These are phyloP conservation scores for Istiophorus platypterus DNA, from an alignment of 2,113 vertebrate species.

Conservation along the genomic window DNA sequence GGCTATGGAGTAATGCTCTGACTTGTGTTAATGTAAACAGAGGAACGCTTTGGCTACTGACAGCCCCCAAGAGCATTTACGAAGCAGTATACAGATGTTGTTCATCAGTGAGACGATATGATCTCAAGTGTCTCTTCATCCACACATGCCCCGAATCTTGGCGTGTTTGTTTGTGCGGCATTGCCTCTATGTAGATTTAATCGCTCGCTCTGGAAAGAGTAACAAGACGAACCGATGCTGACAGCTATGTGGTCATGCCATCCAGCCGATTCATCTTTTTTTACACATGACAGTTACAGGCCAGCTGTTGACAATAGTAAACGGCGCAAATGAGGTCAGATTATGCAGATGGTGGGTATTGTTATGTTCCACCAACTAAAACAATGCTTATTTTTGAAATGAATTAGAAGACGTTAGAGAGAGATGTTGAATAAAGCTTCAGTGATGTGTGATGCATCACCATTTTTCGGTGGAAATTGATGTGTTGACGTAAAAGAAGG, in stretches of 20 bases:
- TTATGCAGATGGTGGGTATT: neutral
- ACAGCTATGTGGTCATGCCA: neutral
- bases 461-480: slow-evolving; percentile 56
- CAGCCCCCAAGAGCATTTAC: neutral
- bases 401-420: neutral
- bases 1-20: neutral
- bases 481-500: slow-evolving; percentile 60
- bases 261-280: neutral
- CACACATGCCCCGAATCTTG: neutral
- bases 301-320: neutral
- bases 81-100: neutral
- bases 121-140: neutral
- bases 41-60: neutral
- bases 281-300: neutral
- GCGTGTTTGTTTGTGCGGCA: slow-evolving; percentile 2
- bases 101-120: neutral
- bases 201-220: slow-evolving; percentile 1
- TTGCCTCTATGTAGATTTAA: slow-evolving; percentile 2
- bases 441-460: slow-evolving; percentile 40
- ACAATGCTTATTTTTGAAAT: neutral
- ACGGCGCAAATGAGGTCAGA: slow-evolving; percentile 3
- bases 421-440: slow-evolving; percentile 5
- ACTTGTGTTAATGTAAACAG: neutral
- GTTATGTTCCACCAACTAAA: neutral
- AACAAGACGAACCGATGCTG: slow-evolving; percentile 1